These are phyloP conservation scores for Acronicta aceris DNA, from an alignment of 2,888 invertebrate genomes.

Conservation along the genomic window DNA sequence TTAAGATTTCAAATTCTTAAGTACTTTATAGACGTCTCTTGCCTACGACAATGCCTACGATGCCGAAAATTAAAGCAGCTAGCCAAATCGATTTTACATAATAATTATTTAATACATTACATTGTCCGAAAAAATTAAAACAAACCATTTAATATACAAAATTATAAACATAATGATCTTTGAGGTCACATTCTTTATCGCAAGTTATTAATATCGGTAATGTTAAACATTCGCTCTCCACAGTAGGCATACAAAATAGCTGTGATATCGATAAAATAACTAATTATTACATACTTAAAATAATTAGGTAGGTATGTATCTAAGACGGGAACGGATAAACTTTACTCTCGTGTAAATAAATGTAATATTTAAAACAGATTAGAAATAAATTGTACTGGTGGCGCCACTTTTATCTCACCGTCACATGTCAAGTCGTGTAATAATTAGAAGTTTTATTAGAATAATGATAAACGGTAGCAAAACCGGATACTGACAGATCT, in stretches of 20 bases:
- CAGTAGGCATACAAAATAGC: conserved; percentile 29
- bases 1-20: too few species aligned
- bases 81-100: conserved; percentile 1
- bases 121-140: conserved; percentile 26
- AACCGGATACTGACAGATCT: conserved; percentile 43
- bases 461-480: conserved; percentile 43
- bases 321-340: conserved; percentile 38
- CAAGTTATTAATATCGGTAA: conserved; percentile 35
- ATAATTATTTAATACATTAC: conserved; percentile 20
- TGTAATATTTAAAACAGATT: conserved; percentile 19
- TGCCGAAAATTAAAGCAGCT: not conserved
- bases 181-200: conserved; percentile 55
- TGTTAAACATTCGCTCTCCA: conserved; percentile 25
- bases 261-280: conserved; percentile 41
- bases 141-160: conserved; percentile 41
- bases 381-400: conserved; percentile 22
- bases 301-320: conserved; percentile 26
- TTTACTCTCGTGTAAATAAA: conserved; percentile 22
- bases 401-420: conserved; percentile 52
- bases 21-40: too few species aligned
- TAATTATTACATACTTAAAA: conserved; percentile 46
- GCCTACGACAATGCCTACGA: too few species aligned
- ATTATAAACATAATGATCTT: conserved; percentile 45
- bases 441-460: conserved; percentile 46
- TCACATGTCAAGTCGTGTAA: conserved; percentile 41